Evolutionary conservation across 2,797 vertebrate genomes (phyloP), one percentile per base, ranked within the genome.

Genomic region (Vespertilio murinus): DNA sequence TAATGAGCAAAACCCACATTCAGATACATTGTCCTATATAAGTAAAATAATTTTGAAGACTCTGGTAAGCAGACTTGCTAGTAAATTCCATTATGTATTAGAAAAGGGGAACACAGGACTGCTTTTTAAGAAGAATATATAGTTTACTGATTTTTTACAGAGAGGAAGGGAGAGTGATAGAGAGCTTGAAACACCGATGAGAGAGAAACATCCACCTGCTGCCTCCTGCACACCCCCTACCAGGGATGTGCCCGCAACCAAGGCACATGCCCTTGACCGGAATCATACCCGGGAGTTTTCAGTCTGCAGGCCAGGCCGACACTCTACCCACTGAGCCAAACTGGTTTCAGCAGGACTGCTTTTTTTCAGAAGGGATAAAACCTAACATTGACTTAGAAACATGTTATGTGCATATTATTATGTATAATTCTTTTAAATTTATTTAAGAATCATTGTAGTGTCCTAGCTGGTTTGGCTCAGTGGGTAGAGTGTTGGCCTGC

Each of bases 371-470:
- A 42, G 8, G 42, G 12, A 23, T 65, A 64, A 70, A 89, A 54
- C 4, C 73, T 45, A 6, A 25, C 14, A 38, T 79, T 91, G 4
- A 20, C 25, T 77, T 16, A 56, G 67, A n/a, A 42, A 40, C 11
- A 64, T 45, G 25, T 54, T 56, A 23, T 2, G 56, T 22, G 13
- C 14, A 70, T 10, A 25, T 6, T 40, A 9, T 17, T 30, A 18
- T 59, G 59, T 38, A 65, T 33, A 25, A 33, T 80, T 82, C 85
- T 40, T 93, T 91, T 77, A 83, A 64, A n/a, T 49, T 52, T 94
- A 22, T 74, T 84, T 95, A 42, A 79, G 18, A 52, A 38, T 38
- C 91, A 42, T 42, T 42, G 42, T 42, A 42, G 42, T 42, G 42
- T 9, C 42, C 1, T 42, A 42, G 2, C 42, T 42, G 42, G 8